Evolutionary conservation across 64 coral and sea anemone genomes (phyloP).

Genomic region (Stichodactyla mertensii): DNA sequence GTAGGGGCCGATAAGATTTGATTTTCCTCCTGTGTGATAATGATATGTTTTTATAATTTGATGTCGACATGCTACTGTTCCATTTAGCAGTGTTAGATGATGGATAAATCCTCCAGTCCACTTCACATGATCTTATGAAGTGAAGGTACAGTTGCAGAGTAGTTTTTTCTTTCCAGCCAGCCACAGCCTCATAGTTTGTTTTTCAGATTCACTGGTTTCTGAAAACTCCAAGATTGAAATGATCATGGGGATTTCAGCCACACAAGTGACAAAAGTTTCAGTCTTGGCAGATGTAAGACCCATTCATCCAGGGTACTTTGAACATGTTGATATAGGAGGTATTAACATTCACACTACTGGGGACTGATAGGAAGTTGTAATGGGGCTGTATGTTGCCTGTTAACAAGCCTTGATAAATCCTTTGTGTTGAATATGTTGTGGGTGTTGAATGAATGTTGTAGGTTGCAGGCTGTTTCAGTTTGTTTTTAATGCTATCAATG

Average conservation of each 20-base stretch:
- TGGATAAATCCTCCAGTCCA: constrained; percentile 33
- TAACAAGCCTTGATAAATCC: neutral
- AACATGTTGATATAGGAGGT: neutral
- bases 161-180: constrained; percentile 84
- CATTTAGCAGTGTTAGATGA: constrained; percentile 78
- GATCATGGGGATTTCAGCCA: constrained; percentile 27
- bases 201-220: constrained; percentile 18
- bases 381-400: neutral
- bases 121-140: constrained; percentile 30
- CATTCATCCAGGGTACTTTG: neutral
- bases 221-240: constrained; percentile 11
- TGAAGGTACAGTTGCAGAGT: constrained; percentile 81
- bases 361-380: neutral
- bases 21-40: neutral
- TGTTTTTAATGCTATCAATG: too few species aligned
- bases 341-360: neutral
- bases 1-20: neutral
- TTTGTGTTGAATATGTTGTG: too few species aligned
- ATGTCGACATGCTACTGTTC: constrained; percentile 74
- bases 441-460: neutral
- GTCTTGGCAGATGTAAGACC: neutral
- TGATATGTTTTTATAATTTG: constrained; percentile 25
- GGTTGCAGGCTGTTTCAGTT: too few species aligned
- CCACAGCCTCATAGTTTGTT: constrained; percentile 22
- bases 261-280: neutral